Evolutionary conservation across 2,113 vertebrate species (phyloP), one percentile per base, ranked within the genome.

Genomic region (Sclerurus mexicanus): DNA sequence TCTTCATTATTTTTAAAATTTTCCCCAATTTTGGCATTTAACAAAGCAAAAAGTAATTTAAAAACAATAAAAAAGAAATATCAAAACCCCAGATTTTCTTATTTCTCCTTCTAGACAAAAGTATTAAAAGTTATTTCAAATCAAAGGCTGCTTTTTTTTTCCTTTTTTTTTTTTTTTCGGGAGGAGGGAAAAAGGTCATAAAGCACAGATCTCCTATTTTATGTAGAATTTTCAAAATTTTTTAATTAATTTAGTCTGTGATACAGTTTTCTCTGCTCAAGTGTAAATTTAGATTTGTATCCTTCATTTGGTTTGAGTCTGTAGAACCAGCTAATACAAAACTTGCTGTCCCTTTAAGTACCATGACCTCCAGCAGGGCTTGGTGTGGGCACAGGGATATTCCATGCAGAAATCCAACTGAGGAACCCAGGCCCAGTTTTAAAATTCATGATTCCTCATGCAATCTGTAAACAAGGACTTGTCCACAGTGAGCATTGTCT

Each of bases 81-180:
- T 42, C 5, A 50, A 27, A 27, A 27, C 20, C 0, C 0, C 7
- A 25, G 9, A 30, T 30, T 84, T 91, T 52, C 14, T 39, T 5
- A 35, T 86, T 77, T 69, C 14, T 17, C 6, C 24, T 73, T 77
- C 56, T 10, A 87, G 53, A 8, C 17, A 67, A 63, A 73, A 49
- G 5, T 74, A 5, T 71, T 86, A 33, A 22, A 86, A 87, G 4
- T 35, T 73, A 12, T 60, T 68, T 91, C 15, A 39, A 47, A 2
- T 4, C 5, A 27, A 50, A 85, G 17, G 4, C 21, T 74, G 4
- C 14, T 15, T 52, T 69, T 80, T 79, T 80, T 59, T 31, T 35
- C 9, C 39, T 12, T 40, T 40, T 14, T 18, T 44, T 18, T 46
- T 46, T 18, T 46, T 80, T 60, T 28, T 30, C 69, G n/a, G n/a